Evolutionary conservation across 2,797 vertebrate species (phyloP).

Genomic region (Dryobates pubescens): DNA sequence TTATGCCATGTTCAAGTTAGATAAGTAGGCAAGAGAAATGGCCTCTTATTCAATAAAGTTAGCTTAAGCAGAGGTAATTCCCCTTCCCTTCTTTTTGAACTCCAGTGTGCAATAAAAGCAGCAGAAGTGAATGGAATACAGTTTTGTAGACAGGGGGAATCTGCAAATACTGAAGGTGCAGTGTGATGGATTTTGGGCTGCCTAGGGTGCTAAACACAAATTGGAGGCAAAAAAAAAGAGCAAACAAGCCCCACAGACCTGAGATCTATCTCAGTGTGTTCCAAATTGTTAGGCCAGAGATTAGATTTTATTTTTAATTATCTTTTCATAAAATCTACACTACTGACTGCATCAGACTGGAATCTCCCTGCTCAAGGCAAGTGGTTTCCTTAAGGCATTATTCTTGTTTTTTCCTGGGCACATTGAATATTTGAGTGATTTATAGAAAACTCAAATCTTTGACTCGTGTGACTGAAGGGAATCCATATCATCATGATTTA

Average conservation of each 20-base stretch:
- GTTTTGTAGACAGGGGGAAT: neutral
- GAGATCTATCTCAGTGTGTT: neutral
- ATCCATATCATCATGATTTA: neutral
- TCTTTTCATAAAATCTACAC: neutral
- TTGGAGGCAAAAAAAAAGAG: neutral
- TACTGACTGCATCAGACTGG: neutral
- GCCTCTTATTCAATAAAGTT: neutral
- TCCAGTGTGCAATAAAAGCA: neutral
- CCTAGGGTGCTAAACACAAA: neutral
- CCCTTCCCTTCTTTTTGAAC: neutral
- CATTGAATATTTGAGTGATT: neutral
- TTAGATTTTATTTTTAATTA: neutral
- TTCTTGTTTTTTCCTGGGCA: neutral
- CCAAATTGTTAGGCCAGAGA: neutral
- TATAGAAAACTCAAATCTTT: neutral
- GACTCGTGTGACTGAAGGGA: neutral
- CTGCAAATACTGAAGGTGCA: neutral
- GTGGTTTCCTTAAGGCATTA: neutral
- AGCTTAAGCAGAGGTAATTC: neutral
- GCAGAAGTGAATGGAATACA: neutral
- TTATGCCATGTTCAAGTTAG: neutral
- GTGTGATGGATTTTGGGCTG: neutral
- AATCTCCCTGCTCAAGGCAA: neutral
- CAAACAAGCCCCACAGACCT: accelerated
- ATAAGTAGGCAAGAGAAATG: neutral